Base-by-base conservation (phyloP, 2,797 vertebrate genomes). In the Jordanella pulchra region DNA sequence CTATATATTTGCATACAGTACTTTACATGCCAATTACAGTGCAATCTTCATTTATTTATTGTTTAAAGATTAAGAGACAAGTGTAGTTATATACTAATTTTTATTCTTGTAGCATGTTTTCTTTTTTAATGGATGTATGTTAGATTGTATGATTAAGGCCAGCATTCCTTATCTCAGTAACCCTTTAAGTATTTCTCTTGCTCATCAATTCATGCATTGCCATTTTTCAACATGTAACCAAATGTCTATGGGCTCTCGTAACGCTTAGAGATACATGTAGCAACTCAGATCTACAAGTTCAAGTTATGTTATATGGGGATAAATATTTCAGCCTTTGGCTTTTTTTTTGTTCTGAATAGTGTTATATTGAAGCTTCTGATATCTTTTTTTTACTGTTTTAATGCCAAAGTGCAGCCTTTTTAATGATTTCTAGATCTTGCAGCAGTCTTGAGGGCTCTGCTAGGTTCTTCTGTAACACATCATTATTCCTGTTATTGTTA, bases 31-130 rank as follows among this genome's bases (percentile, higher is more conserved):
- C 96, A 98, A 98, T 98, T 97, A 98, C 97, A 98, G 97, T 99
- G 98, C 98, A 99, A 99, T 99, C 96, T 96, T 95, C 92, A 93
- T 95, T 99, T 99, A 99, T 99, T 99, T 99, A 99, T 99, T 99
- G 96, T 98, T 96, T 94, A 96, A 96, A 95, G 94, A 95, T 93
- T 94, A 94, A 94, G 94, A 93, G 93, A 95, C 93, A 95, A 95
- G 93, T 96, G 95, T 97, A 97, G 95, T 95, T 97, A 96, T 96
- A 95, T 97, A 97, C 97, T 97, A 97, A 97, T 96, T 95, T 95
- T 93, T 54, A 35, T 93, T 92, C 93, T 94, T 85, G 89, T 97
- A 97, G 97, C 97, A 98, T 97, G 96, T 96, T 96, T 94, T 94
- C 93, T 95, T 86, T 84, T 83, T 86, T 89, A 94, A 94, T 94